Base-by-base conservation (phyloP, 2,888 invertebrate species). In the Orchesella flavescens region DNA sequence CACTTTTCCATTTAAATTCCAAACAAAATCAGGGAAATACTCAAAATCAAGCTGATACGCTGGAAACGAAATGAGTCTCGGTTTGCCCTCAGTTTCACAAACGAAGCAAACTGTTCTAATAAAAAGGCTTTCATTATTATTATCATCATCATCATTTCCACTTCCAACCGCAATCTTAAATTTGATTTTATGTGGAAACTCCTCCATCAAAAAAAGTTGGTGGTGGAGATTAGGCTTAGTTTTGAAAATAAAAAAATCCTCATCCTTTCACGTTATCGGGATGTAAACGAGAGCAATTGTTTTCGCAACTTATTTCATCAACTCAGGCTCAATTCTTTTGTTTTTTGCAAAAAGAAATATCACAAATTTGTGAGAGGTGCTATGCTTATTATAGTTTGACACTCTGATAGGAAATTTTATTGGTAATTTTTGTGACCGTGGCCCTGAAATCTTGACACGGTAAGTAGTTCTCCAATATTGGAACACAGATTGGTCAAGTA, bases 181-280 rank as follows among this genome's bases (percentile, higher is more conserved):
- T 49, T 78, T 78, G 46, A 78, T 63, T 78, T 61, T 59, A 46
- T 46, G 59, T n/a, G 78, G 78, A 10, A 71, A 44, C 46, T 78
- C 71, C 17, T 7, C n/a, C 59, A 71, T 49, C n/a, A 63, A n/a
- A 9, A 78, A 24, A 19, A 78, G 34, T 34, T 71, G 12, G 12
- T 71, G 44, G 59, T 59, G 57, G 15, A 71, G 12, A 4, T 78
- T 61, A 21, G 49, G 43, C 46, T 63, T 15, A 7, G 71, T 71
- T 17, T 69, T 34, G 46, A 78, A 78, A 61, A 78, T 59, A 23
- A 71, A 78, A 55, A 46, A 63, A 34, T 78, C 78, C 49, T 78
- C 71, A 71, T 78, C 78, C 61, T 78, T 78, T 55, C 71, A 17
- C 17, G 53, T 59, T 21, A 78, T 78, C 15, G 78, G 78, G 24